phyloP scores from a whole-genome alignment of 1,140 invertebrate species.

The Pseudomyrmex flavicornis region DNA sequence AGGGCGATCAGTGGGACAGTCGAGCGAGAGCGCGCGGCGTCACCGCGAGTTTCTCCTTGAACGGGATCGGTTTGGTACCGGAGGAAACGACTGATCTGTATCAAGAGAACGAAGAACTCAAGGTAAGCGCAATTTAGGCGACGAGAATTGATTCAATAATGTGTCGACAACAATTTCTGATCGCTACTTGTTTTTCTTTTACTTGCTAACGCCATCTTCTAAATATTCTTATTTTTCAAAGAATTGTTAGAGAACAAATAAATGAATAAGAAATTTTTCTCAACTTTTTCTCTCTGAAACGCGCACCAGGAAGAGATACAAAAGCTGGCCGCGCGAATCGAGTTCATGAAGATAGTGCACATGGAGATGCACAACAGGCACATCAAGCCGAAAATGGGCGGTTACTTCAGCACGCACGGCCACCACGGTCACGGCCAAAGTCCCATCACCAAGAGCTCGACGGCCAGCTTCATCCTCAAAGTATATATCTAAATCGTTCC shows the following conservation, averaged over 20 bases:
- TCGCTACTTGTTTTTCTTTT: too few relatives aligned
- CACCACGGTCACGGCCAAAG: conserved; percentile 76
- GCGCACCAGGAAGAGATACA: conserved; percentile 92
- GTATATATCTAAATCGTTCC: conserved; percentile 71
- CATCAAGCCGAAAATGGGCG: conserved; percentile 92
- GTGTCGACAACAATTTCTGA: too few relatives aligned
- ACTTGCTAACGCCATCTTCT: too few relatives aligned
- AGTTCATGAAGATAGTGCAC: conserved; percentile 96
- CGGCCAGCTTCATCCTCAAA: conserved; percentile 79
- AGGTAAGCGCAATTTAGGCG: conserved; percentile 85
- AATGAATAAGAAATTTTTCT: not conserved
- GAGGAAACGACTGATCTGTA: conserved; percentile 94
- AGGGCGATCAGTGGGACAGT: conserved; percentile 95
- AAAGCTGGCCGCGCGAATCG: conserved; percentile 95
- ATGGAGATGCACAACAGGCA: conserved; percentile 97
- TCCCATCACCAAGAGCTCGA: conserved; percentile 77
- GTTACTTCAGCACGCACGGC: conserved; percentile 88
- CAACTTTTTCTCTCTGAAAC: conserved; percentile 12
- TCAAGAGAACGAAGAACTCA: conserved; percentile 96
- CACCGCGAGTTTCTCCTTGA: conserved; percentile 93
- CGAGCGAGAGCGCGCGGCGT: conserved; percentile 91
- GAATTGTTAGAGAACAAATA: too few relatives aligned
- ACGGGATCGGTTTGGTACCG: conserved; percentile 91
- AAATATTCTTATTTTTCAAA: too few relatives aligned
- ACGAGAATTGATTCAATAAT: too few relatives aligned